A percentile compares a stretch with the other conserved stretches of the same genome.
Evolutionary conservation across 1,140 invertebrate genomes (phyloP).

Genomic region (Colletes gigas): DNA sequence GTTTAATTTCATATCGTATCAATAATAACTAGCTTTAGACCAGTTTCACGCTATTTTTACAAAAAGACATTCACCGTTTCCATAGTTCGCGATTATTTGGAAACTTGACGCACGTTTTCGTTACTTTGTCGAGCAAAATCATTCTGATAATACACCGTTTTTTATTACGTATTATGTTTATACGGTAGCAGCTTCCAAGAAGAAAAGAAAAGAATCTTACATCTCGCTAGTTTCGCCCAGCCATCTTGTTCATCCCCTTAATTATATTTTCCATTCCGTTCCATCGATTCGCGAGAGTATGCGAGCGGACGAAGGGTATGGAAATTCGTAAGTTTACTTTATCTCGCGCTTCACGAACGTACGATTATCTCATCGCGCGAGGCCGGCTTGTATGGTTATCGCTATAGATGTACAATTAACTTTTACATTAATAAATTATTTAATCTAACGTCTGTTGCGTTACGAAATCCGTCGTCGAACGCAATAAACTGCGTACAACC

Average conservation of each 20-base stretch:
- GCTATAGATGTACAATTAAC: slow-evolving; percentile 27
- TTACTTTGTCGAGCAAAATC: no score
- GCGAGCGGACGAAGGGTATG: background rate
- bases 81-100: no score
- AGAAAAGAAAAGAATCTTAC: background rate
- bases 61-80: no score
- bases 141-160: no score
- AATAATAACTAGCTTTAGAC: no score
- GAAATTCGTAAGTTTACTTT: background rate
- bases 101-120: no score
- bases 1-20: no score
- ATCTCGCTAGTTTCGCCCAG: background rate
- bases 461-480: background rate
- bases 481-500: background rate
- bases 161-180: no score
- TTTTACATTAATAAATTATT: slow-evolving; percentile 63
- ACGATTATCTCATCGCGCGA: background rate
- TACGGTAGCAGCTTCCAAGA: background rate
- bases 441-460: background rate
- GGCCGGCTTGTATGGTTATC: slow-evolving; percentile 21
- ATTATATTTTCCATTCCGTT: background rate
- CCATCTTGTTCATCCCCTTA: background rate
- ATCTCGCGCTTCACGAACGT: background rate
- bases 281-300: background rate
- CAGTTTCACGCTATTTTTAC: no score